Percentiles rank a stretch among this genome's conserved stretches.
Evolutionary conservation across 1,140 invertebrate genomes (phyloP).

Genomic region (Ridgeia piscesae): DNA sequence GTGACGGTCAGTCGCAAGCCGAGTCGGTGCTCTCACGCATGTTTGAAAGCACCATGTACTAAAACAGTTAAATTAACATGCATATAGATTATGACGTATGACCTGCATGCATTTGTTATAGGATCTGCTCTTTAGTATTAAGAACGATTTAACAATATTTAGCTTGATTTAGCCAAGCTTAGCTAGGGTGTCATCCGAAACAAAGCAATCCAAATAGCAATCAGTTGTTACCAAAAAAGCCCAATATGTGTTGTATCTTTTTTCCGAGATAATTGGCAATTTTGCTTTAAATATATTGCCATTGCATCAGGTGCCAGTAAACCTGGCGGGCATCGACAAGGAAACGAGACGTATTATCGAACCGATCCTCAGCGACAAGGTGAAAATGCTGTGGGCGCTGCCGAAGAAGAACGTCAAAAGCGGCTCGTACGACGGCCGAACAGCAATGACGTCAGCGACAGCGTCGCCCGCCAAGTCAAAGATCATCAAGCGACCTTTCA

Average conservation of each 20-base stretch:
- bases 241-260: too few species aligned
- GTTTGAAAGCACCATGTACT: neutral
- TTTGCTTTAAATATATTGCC: too few species aligned
- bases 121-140: too few species aligned
- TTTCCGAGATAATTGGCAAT: too few species aligned
- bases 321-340: constrained; percentile 2
- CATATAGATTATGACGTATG: too few species aligned
- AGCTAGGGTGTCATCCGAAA: too few species aligned
- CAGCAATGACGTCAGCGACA: neutral
- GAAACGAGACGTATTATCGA: neutral
- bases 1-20: neutral
- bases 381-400: neutral
- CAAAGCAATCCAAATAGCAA: too few species aligned
- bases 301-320: neutral
- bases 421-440: neutral
- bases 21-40: neutral
- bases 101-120: too few species aligned
- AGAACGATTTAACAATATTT: too few species aligned
- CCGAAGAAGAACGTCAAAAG: neutral
- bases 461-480: neutral
- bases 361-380: neutral
- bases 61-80: neutral
- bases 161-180: too few species aligned
- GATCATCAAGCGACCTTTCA: neutral
- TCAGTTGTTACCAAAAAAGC: too few species aligned